Conservation (phyloP, 2,113 vertebrate genomes). For the Leucopsar rothschildi region DNA sequence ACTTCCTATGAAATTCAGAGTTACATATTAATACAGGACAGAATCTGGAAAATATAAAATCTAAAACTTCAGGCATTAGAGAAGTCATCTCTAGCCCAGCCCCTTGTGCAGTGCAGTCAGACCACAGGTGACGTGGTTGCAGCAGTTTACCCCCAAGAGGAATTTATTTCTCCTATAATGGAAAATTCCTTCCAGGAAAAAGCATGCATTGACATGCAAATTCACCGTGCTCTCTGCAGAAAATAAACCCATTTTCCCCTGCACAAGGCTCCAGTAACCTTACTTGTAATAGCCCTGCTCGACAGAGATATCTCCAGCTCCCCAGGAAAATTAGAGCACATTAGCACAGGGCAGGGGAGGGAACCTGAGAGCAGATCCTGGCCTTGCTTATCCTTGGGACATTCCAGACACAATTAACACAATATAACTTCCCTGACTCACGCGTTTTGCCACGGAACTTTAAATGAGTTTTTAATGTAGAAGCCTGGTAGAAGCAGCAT, state of each 20-base stretch:
- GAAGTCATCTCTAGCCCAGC: background rate
- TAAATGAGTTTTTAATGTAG: conserved; percentile 3
- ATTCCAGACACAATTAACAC: background rate
- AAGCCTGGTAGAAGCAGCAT: background rate
- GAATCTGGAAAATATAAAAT: background rate
- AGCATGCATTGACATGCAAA: background rate
- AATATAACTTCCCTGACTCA: background rate
- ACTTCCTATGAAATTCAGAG: background rate
- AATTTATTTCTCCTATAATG: background rate
- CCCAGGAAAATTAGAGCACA: background rate
- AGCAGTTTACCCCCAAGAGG: background rate
- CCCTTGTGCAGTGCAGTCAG: background rate
- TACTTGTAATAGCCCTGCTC: background rate
- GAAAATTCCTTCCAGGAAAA: conserved; percentile 23
- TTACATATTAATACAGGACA: background rate
- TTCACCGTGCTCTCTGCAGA: background rate
- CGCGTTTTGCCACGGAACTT: background rate
- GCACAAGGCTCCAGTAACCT: background rate
- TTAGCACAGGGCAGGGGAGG: background rate
- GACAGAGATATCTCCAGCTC: background rate
- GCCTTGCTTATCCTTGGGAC: background rate
- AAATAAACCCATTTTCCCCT: conserved; percentile 4
- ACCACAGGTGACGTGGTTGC: background rate
- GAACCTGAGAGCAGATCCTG: background rate
- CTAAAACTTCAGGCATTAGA: background rate